phyloP scores from a whole-genome alignment of 2,797 vertebrate genomes.

The Philypnodon macrostomus region DNA sequence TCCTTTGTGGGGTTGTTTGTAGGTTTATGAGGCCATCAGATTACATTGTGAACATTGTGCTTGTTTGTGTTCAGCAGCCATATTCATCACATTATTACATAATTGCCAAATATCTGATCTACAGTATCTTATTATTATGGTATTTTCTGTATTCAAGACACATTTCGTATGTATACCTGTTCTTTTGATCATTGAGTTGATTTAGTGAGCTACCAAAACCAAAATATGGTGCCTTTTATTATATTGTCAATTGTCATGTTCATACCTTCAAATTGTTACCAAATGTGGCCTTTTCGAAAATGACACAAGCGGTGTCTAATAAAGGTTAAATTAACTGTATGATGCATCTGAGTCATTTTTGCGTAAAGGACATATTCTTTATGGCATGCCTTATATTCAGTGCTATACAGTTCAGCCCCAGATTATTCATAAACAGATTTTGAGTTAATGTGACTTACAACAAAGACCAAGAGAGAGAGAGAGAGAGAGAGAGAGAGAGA shows the following conservation, averaged over 20 bases:
- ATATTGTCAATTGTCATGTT: constrained; percentile 1
- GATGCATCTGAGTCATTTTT: too few species aligned
- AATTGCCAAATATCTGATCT: constrained; percentile 50
- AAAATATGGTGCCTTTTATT: constrained; percentile 34
- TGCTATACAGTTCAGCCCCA: too few species aligned
- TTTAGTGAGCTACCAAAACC: constrained; percentile 13
- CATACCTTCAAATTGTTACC: constrained; percentile 73
- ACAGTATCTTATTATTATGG: background rate
- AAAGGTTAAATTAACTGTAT: constrained; percentile 84
- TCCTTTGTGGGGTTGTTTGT: too few species aligned
- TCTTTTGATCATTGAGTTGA: constrained; percentile 6
- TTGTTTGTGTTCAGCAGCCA: constrained; percentile 1
- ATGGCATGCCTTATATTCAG: too few species aligned
- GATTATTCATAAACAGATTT: too few species aligned
- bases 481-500: too few species aligned
- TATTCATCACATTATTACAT: background rate
- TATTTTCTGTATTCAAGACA: background rate
- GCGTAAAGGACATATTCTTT: too few species aligned
- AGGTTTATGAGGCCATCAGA: background rate
- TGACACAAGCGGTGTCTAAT: constrained; percentile 76
- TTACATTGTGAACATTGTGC: too few species aligned
- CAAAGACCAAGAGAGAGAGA: too few species aligned
- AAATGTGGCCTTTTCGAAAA: constrained; percentile 68
- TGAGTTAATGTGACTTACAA: too few species aligned
- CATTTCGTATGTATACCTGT: background rate